Percentiles rank a stretch among this genome's conserved stretches.
These are phyloP conservation scores for Lasioglossum zephyrum DNA, from an alignment of 2,888 invertebrate genomes.

Conservation along the genomic window DNA sequence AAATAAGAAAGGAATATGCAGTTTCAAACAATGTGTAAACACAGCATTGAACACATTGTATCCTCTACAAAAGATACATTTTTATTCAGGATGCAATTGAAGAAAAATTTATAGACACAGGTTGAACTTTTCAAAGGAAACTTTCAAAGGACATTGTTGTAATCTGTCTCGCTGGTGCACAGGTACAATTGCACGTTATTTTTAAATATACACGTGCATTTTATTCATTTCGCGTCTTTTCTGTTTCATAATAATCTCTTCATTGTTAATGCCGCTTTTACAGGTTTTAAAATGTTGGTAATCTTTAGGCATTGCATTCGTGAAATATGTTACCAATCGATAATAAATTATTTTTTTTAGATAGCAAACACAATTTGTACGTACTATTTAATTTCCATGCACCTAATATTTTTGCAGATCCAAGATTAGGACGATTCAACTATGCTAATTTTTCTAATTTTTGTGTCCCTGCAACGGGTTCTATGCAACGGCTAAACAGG, in stretches of 20 bases:
- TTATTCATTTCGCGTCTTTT: not conserved
- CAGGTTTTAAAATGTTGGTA: not conserved
- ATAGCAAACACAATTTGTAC: too few species aligned
- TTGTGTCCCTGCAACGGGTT: not conserved
- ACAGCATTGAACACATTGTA: not conserved
- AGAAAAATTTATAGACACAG: not conserved
- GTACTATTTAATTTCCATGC: too few species aligned
- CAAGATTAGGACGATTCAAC: not conserved
- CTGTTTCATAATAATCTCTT: not conserved
- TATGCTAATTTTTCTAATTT: slow-evolving; percentile 8
- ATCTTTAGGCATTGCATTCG: not conserved
- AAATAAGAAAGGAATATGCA: not conserved
- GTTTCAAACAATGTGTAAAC: not conserved
- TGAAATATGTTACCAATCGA: too few species aligned
- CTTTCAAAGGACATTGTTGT: not conserved
- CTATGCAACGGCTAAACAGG: slow-evolving; percentile 3
- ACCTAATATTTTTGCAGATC: not conserved
- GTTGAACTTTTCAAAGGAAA: not conserved
- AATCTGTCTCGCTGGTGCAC: not conserved
- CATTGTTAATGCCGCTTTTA: not conserved
- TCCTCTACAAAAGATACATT: not conserved
- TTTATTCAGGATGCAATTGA: not conserved
- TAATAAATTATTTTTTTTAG: too few species aligned
- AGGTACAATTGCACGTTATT: not conserved
- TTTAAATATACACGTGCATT: not conserved